Base-by-base conservation (phyloP, 37 sponge, comb jelly and placozoan species). In the Mnemiopsis leidyi region DNA sequence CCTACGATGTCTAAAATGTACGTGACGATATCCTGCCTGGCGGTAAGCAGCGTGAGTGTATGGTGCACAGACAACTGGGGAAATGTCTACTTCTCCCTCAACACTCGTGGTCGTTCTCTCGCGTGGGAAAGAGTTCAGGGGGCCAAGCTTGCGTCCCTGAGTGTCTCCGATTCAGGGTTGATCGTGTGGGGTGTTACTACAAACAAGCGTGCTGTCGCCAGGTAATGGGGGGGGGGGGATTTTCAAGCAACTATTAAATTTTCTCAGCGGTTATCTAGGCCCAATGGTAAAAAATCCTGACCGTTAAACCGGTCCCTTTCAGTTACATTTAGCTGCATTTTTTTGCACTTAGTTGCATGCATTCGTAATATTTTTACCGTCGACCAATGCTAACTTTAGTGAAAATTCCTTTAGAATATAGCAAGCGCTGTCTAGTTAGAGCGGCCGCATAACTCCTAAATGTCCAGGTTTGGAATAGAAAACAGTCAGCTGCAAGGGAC, bases 21-120 rank as follows among this genome's bases (percentile, higher is more conserved):
- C 79, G 90, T 85, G 39, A 85, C 90, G 0, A 40, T 85, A 23
- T 38, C 61, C 61, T 32, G 90, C 29, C 61, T 85, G 61, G 90
- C 90, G 0, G 90, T 85, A 0, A 23, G 48, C 61, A 85, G 29
- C 23, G 32, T 39, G 5, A 39, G 48, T 2, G 82, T 82, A 34
- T 82, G 82, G 82, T 82, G 82, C 32, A 82, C 82, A 7, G 82
- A 82, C 25, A 85, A n/a, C n/a, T 38, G 48, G 90, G 90, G 39
- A 13, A 38, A n/a, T 3, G 61, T 85, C 25, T 85, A 85, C 90
- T 85, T 28, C 61, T 85, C 90, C 61, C 40, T 29, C 90, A 28
- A 85, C 90, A 85, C 40, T 9, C 39, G 90, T 13, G 90, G 90
- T 5, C n/a, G 21, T 61, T 39, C 90, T n/a, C 61, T 85, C 29